Percentiles rank a stretch among this genome's conserved stretches.
phyloP scores from a whole-genome alignment of 2,113 vertebrate species.

The Petromus typicus region DNA sequence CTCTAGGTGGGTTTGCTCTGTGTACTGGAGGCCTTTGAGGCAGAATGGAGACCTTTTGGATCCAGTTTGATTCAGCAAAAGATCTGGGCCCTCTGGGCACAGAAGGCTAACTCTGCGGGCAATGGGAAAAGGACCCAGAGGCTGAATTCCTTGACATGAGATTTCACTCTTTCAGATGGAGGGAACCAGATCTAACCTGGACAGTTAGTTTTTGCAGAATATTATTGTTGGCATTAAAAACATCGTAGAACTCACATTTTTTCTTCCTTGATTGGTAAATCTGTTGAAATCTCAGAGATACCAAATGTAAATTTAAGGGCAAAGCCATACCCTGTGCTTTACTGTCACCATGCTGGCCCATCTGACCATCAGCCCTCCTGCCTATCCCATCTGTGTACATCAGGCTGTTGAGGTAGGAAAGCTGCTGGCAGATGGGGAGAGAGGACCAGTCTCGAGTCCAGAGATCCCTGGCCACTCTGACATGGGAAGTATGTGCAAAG shows the following conservation, averaged over 20 bases:
- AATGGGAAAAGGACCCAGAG: not conserved
- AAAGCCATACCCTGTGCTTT: not conserved
- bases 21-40: not conserved
- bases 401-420: not conserved
- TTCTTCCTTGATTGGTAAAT: not conserved
- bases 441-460: not conserved
- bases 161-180: not conserved
- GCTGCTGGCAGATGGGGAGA: not conserved
- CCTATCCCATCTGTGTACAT: not conserved
- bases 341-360: not conserved
- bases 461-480: not conserved
- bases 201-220: not conserved
- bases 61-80: not conserved
- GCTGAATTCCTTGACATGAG: not conserved
- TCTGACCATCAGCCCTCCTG: not conserved
- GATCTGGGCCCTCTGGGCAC: not conserved
- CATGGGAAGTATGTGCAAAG: not conserved
- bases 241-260: not conserved
- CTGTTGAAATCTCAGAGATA: constrained; percentile 3
- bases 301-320: not conserved
- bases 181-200: not conserved
- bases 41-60: not conserved
- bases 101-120: not conserved
- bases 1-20: not conserved
- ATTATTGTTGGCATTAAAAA: not conserved